Percentiles rank a stretch among this genome's conserved stretches.
Evolutionary conservation across 2,113 vertebrate genomes (phyloP).

Genomic region (Crypturellus undulatus): DNA sequence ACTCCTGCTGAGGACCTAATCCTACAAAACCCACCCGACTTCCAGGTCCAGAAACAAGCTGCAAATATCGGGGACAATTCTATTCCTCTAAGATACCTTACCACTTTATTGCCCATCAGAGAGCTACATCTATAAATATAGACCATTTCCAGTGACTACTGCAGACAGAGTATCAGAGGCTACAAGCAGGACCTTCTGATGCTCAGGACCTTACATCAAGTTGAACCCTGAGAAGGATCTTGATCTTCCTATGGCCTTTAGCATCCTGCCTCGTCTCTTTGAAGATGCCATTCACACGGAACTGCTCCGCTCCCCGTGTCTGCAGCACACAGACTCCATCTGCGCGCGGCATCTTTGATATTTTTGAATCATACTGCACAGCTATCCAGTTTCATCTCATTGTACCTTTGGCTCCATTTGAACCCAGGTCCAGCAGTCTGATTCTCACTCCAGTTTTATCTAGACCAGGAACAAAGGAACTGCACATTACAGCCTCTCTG

Average conservation of each 20-base stretch:
- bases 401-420: not conserved
- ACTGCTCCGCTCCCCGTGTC: not conserved
- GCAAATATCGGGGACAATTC: not conserved
- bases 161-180: not conserved
- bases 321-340: not conserved
- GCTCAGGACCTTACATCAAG: not conserved
- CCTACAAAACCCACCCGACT: not conserved
- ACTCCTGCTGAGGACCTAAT: not conserved
- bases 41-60: not conserved
- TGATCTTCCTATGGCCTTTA: not conserved
- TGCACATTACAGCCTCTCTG: not conserved
- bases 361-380: not conserved
- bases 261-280: not conserved
- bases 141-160: not conserved
- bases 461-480: not conserved
- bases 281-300: not conserved
- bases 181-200: not conserved
- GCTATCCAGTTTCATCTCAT: not conserved
- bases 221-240: not conserved
- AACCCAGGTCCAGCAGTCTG: not conserved
- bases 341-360: not conserved
- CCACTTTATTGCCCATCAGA: not conserved
- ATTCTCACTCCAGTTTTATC: not conserved
- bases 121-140: not conserved
- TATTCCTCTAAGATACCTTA: not conserved